Evolutionary conservation across 1,140 invertebrate species (phyloP).

Genomic region (Varroa destructor): DNA sequence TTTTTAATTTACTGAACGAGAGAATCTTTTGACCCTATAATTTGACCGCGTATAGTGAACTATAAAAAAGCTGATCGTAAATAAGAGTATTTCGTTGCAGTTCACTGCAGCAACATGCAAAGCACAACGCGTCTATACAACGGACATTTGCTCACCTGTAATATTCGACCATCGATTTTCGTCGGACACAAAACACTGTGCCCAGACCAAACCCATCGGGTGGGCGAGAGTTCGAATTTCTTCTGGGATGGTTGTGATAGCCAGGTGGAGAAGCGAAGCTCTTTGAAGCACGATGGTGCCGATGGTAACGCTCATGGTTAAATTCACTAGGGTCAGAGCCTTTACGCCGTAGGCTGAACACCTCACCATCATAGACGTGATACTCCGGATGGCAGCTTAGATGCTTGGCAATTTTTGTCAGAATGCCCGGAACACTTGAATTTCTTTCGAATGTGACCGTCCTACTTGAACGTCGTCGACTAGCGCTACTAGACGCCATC

Average conservation of each 20-base stretch:
- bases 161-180: constrained; percentile 27
- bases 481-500: constrained; percentile 3
- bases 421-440: neutral
- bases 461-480: constrained; percentile 10
- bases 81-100: no score
- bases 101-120: no score
- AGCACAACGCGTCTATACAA: no score
- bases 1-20: no score
- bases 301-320: constrained; percentile 9
- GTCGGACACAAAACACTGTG: constrained; percentile 8
- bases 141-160: neutral
- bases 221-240: constrained; percentile 20
- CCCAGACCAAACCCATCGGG: constrained; percentile 22
- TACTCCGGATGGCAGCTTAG: constrained; percentile 21
- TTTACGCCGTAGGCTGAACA: neutral
- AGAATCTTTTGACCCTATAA: no score
- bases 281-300: constrained; percentile 14
- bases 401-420: constrained; percentile 18
- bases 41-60: no score
- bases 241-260: constrained; percentile 10
- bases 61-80: no score
- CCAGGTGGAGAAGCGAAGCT: constrained; percentile 22
- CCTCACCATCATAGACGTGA: constrained; percentile 2
- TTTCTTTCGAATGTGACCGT: constrained; percentile 20
- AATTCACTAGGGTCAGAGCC: constrained; percentile 6